Evolutionary conservation across 1,140 invertebrate species (phyloP).

Genomic region (Pemphigus obesinymphae): DNA sequence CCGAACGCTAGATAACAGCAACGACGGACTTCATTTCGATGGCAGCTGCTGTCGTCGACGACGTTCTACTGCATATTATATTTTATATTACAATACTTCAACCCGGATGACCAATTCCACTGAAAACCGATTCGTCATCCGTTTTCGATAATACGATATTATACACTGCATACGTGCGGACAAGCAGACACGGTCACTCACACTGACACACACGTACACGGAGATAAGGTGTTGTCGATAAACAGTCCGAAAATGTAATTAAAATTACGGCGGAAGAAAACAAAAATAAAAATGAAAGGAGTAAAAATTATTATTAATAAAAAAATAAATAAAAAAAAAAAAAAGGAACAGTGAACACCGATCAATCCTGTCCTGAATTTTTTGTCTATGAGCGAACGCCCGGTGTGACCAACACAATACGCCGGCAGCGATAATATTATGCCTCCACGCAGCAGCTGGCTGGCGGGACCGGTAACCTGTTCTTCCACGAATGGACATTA

Average conservation of each 20-base stretch:
- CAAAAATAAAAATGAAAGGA: slow-evolving; percentile 23
- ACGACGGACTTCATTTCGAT: neutral
- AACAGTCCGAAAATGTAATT: slow-evolving; percentile 22
- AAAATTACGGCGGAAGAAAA: neutral
- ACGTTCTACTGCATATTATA: neutral
- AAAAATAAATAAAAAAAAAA: too few species aligned
- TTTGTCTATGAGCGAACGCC: slow-evolving; percentile 21
- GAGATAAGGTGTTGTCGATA: slow-evolving; percentile 27
- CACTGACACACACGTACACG: neutral
- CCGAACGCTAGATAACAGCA: neutral
- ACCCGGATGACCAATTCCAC: neutral
- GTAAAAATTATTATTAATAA: slow-evolving; percentile 32
- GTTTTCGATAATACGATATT: neutral
- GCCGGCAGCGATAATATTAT: neutral
- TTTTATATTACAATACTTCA: neutral
- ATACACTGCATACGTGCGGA: neutral
- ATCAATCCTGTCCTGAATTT: slow-evolving; percentile 33
- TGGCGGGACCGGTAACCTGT: too few species aligned
- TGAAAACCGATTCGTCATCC: neutral
- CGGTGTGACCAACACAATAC: slow-evolving; percentile 8
- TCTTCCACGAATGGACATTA: too few species aligned
- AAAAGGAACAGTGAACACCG: slow-evolving; percentile 35
- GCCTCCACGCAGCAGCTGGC: too few species aligned
- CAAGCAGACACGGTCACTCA: neutral
- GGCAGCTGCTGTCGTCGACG: neutral